phyloP scores from a whole-genome alignment of 2,113 vertebrate genomes.

The Talpa occidentalis region DNA sequence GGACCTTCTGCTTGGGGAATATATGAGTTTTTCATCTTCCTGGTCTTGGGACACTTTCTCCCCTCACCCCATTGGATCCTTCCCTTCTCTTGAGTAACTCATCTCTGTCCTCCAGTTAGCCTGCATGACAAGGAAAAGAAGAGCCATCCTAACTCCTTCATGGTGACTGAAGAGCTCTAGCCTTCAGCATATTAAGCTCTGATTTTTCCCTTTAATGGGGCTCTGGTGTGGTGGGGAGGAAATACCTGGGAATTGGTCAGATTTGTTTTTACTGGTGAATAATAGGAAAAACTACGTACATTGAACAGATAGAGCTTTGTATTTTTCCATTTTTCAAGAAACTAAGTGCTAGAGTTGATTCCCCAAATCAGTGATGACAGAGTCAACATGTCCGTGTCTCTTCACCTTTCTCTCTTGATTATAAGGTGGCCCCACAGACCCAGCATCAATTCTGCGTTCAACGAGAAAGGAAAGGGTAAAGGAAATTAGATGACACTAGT shows the following conservation, averaged over 20 bases:
- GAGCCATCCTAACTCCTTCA: neutral
- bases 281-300: neutral
- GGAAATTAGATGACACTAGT: neutral
- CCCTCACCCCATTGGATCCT: no score
- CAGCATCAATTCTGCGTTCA: neutral
- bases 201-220: neutral
- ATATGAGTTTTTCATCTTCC: neutral
- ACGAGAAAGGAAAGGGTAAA: neutral
- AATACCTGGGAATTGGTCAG: neutral
- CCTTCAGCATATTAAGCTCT: neutral
- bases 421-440: neutral
- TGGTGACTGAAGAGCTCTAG: neutral
- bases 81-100: neutral
- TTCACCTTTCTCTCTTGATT: neutral
- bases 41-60: neutral
- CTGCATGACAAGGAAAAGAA: conserved; percentile 6
- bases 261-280: neutral
- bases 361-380: neutral
- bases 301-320: neutral
- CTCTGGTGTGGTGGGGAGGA: neutral
- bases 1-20: neutral
- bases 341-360: neutral
- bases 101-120: neutral
- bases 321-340: conserved; percentile 1
- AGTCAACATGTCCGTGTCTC: neutral